Evolutionary conservation across 2,888 invertebrate genomes (phyloP), one percentile per base, ranked within the genome.

Genomic region (Lasiommata megera): DNA sequence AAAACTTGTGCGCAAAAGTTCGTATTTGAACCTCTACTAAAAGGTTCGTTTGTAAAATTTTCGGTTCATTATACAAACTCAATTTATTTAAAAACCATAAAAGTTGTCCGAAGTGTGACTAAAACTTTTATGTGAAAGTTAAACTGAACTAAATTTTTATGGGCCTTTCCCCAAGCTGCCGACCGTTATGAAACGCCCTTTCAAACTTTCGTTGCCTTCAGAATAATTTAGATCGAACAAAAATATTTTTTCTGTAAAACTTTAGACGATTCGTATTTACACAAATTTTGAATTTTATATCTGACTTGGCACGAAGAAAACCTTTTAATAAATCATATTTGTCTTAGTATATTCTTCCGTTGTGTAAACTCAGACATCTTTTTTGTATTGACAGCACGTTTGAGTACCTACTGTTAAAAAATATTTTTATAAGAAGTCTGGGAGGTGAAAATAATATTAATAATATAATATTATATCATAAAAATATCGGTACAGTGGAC

Each of bases 81-180:
- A 43, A 31, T 11, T 31, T 31, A 16, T 16, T 46, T 31, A 5
- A 14, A 14, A 37, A 12, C 14, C 29, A 9, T 16, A 31, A 46
- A 46, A 46, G 46, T 14, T 31, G 11, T 46, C 14, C 46, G 11
- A 46, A 46, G 29, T 31, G 29, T 9, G 29, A 31, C 6, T 14
- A 46, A 44, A 46, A 46, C 16, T 46, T 46, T 46, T 46, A 31
- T 46, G 14, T 16, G 44, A 29, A 46, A 46, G 43, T 43, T 43
- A 16, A 16, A 11, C 31, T 12, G 16, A 31, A 46, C 29, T 16
- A 31, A 44, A 46, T 46, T 31, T 16, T 29, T 16, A 16, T 46
- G 29, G 16, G 11, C 16, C 11, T 16, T 31, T 29, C 16, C 14
- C 31, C 9, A 9, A 17, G 16, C 46, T 6, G 1, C 46, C 6